Evolutionary conservation across 1,140 invertebrate species (phyloP).

Genomic region (Ditylenchus dipsaci): DNA sequence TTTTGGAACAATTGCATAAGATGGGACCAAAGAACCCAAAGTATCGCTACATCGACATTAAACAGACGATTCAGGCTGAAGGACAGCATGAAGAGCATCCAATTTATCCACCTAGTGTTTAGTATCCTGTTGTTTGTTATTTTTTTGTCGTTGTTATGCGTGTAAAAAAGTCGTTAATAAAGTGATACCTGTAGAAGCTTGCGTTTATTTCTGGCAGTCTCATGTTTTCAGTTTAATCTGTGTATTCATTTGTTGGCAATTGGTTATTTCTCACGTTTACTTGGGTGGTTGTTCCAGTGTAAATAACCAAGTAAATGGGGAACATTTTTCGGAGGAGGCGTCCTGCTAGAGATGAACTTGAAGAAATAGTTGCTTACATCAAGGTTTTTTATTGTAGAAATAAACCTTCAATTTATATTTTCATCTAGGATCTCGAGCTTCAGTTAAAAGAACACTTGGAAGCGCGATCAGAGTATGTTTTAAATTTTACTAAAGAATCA

Average conservation of each 20-base stretch:
- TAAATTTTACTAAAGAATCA: slow-evolving; percentile 4
- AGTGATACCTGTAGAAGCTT: not conserved
- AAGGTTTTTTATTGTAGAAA: not conserved
- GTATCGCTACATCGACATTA: slow-evolving; percentile 54
- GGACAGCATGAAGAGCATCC: slow-evolving; percentile 48
- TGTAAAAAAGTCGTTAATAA: not conserved
- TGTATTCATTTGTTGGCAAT: not conserved
- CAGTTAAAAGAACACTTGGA: slow-evolving; percentile 16
- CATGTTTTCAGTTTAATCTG: not conserved
- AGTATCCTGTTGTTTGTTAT: slow-evolving; percentile 7
- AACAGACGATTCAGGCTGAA: slow-evolving; percentile 49
- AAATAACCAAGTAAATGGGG: slow-evolving; percentile 15
- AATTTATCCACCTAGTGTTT: slow-evolving; percentile 47
- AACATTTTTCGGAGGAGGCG: slow-evolving; percentile 27
- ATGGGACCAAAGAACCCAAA: slow-evolving; percentile 60
- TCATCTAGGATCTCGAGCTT: slow-evolving; percentile 22
- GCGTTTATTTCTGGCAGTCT: not conserved
- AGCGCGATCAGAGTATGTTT: slow-evolving; percentile 2
- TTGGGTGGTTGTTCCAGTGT: not conserved
- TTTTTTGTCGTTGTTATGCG: slow-evolving; percentile 2
- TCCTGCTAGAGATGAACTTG: slow-evolving; percentile 36
- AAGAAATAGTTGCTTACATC: slow-evolving; percentile 33
- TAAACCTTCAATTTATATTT: too few relatives aligned
- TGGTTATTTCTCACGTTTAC: not conserved
- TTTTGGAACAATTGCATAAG: slow-evolving; percentile 74